Evolutionary conservation across 2,797 vertebrate species (phyloP), one percentile per base, ranked within the genome.

Genomic region (Harpagifer antarcticus): DNA sequence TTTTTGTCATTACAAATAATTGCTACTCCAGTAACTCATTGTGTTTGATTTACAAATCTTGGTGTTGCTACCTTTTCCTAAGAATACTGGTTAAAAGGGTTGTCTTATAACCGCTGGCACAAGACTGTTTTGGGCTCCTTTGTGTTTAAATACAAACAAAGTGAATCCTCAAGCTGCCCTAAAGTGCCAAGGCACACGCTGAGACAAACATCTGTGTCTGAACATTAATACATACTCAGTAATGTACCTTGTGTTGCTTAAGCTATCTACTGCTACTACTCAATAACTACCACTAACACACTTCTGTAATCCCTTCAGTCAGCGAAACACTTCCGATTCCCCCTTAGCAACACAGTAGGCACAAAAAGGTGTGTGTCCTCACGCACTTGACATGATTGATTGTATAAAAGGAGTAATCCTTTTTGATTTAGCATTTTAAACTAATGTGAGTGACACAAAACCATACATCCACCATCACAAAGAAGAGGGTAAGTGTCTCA

Each of bases 171-270:
- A 45, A 91, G 91, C 91, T 91, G 88, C 89, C 33, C 90, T 73
- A 67, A 87, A 90, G 89, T 90, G 89, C 90, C 91, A 92, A 93
- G 90, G 90, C 91, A 93, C 89, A 68, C 66, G 59, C 75, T 88
- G 86, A 88, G 88, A 87, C 79, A 76, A 90, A 91, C 76, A 66
- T 84, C 70, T 66, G 78, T 78, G 60, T 91, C 84, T 23, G 66
- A 75, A 75, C 69, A 79, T 82, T 71, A 27, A 27, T 27, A 27
- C 27, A 27, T 27, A 80, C 68, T 56, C 74, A 61, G 79, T 80
- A 83, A 79, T 69, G 71, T 61, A 79, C 86, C 60, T 72, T 67
- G 65, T 75, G 75, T 84, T 74, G 50, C 74, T 76, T 66, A 68
- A 55, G 33, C 58, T 11, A 16, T 72, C 79, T 58, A 60, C 75